A percentile compares a stretch with the other conserved stretches of the same genome.
phyloP scores from a whole-genome alignment of 2,113 vertebrate species.

The Eptesicus fuscus region DNA sequence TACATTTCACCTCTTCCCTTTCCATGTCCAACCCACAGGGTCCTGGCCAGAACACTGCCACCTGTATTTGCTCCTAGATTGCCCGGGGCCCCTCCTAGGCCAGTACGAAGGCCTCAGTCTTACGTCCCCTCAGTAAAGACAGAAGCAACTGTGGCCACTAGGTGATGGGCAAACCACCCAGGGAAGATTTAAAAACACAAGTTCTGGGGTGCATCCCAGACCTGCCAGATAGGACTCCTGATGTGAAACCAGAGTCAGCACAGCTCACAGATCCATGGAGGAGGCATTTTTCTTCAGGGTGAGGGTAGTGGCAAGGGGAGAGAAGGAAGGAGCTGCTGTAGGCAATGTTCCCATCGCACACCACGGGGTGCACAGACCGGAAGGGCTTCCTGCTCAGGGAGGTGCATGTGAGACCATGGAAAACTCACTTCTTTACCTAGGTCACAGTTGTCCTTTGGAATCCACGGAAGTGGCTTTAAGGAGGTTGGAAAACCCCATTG shows the following conservation, averaged over 20 bases:
- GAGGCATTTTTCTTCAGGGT: background rate
- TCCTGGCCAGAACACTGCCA: background rate
- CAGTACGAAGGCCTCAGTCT: rapidly evolving
- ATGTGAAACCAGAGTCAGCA: background rate
- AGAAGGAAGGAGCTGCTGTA: rapidly evolving
- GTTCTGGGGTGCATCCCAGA: rapidly evolving
- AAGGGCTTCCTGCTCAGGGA: no score
- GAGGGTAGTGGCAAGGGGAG: rapidly evolving
- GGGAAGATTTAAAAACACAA: rapidly evolving
- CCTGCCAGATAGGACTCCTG: no score
- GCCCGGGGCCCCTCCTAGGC: rapidly evolving
- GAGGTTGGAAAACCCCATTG: background rate
- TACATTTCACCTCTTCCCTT: background rate
- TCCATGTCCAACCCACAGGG: rapidly evolving
- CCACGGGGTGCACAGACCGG: rapidly evolving
- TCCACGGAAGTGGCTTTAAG: rapidly evolving
- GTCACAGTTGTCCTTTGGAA: no score
- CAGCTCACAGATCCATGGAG: no score
- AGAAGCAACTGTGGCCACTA: rapidly evolving
- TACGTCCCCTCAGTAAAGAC: rapidly evolving
- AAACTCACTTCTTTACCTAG: rapidly evolving
- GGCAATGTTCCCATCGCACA: rapidly evolving
- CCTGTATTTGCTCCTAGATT: background rate
- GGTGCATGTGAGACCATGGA: rapidly evolving
- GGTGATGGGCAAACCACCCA: rapidly evolving